Base-by-base conservation (phyloP, 2,113 vertebrate genomes). In the Grallaria varia region DNA sequence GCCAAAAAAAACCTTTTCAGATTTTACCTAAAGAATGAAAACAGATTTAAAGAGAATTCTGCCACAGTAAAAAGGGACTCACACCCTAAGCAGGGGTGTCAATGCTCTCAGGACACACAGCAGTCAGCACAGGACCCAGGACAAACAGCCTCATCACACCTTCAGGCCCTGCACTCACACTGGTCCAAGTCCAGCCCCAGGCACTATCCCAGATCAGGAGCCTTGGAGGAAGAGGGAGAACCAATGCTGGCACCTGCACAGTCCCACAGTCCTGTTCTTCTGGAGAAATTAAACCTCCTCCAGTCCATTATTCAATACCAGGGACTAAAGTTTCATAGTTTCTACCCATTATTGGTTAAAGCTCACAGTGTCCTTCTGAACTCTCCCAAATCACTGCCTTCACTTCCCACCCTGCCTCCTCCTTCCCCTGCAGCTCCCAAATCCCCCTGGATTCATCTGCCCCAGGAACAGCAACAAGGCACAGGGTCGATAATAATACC, bases 171-270 rank as follows among this genome's bases (percentile, higher is more conserved):
- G 1, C 30, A 47, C 40, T 40, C 18, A 6, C 8, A 10, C 15
- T 25, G 63, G 21, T 28, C 69, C 17, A 9, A 59, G 60, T 3
- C 27, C 9, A 8, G 69, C 27, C 84, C 40, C 37, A 40, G 19
- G 13, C 10, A 9, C 24, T 1, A 0, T 7, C 55, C 78, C 0
- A 0, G 7, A 12, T 1, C 5, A 2, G 2, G 0, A 21, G 14
- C 3, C 19, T 19, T 1, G 0, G 14, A 59, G 77, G 3, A 49
- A 80, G 9, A 42, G 30, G 3, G 7, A 5, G 45, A 66, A 62
- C 21, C 40, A 45, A 8, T 15, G 27, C 42, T 12, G 14, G 19
- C 47, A 67, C 13, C 27, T 3, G 0, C 52, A 33, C 0, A 2
- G 13, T 16, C 24, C 52, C 4, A 0, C 1, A 2, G 15, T 19